Base-by-base conservation (phyloP, 2,113 vertebrate genomes). In the Nansenia antarctica region DNA sequence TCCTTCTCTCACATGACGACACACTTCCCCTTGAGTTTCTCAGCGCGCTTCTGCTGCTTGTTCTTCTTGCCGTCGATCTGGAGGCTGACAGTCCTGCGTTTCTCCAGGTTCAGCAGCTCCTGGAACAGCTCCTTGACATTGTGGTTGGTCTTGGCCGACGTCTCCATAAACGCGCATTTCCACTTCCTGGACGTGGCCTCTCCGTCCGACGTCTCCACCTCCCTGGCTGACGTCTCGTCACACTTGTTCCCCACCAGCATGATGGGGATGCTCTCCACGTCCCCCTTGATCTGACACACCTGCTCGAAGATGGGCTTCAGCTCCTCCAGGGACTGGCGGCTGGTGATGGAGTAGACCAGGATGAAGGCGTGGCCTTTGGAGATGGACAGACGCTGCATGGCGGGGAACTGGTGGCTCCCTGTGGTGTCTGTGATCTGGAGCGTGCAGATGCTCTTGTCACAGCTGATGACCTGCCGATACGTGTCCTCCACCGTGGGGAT, bases 381-480 rank as follows among this genome's bases (percentile, higher is more conserved):
- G 60, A 81, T 81, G 55, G 79, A 81, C 6, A 81, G 54, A 22
- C 74, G 79, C 68, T 81, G 79, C 79, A 81, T 81, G 70, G 79
- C 79, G 9, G 79, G 79, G 49, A 81, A 81, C 64, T 81, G 79
- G 37, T 81, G 79, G 65, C 79, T 81, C 8, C 79, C 79, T 0
- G 79, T 81, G 54, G 79, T 81, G 79, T 81, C 79, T 11, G 79
- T 81, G 67, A 81, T 81, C 64, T 81, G 79, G 9, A 81, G 71
- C 0, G 79, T 81, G 64, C 79, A 81, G 70, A 81, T 77, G 67
- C 79, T 81, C 60, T 81, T 81, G 74, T 81, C 79, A 26, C 79
- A 81, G 67, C 79, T 81, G 63, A 81, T 78, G 35, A 78, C 79
- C 62, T 78, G 69, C 42, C 75, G 47, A 65, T 78, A 78, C 1